Evolutionary conservation across 2,797 vertebrate genomes (phyloP), one percentile per base, ranked within the genome.

Genomic region (Lepus oiostolus): DNA sequence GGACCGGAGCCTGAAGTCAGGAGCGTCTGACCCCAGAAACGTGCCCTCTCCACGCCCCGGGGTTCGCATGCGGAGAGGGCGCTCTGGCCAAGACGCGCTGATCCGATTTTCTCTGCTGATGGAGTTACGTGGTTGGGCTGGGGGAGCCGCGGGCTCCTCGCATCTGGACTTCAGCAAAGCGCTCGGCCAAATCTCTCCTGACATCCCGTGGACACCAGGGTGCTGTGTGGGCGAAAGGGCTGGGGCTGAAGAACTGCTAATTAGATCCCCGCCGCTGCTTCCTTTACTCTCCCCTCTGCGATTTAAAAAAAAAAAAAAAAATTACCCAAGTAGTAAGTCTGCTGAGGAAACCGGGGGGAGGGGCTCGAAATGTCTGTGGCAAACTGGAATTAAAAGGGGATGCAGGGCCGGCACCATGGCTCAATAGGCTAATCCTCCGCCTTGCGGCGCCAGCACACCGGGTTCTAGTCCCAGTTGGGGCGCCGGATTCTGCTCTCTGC

Each of bases 121-220:
- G 52, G 81, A 50, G 89, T 95, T 82, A 86, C 80, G 77, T 42
- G 21, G 17, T 63, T 1, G 1, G 42, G 52, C 13, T 62, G 5
- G 74, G 35, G 32, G 58, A 35, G 58, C 70, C 7, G 14, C 28
- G 32, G 70, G 28, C 22, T 67, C 8, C 85, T 62, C 4, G 26
- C 38, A 26, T 75, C 93, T 96, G 91, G 93, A 63, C 70, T 96
- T 92, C 11, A 90, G 77, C 74, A 90, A 87, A 52, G 63, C 42
- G 0, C n/a, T 70, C 26, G 47, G 80, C 54, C 72, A 32, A 92
- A 90, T 95, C 50, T 67, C 76, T 58, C 47, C 88, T 76, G 85
- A 77, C 67, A 12, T 47, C 54, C 88, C 6, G 12, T 68, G 68
- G 68, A 72, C 77, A 85, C 8, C 28, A 7, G 30, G n/a, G 54